Evolutionary conservation across 2,888 invertebrate species (phyloP), one percentile per base, ranked within the genome.

Genomic region (Petrolisthes cinctipes): DNA sequence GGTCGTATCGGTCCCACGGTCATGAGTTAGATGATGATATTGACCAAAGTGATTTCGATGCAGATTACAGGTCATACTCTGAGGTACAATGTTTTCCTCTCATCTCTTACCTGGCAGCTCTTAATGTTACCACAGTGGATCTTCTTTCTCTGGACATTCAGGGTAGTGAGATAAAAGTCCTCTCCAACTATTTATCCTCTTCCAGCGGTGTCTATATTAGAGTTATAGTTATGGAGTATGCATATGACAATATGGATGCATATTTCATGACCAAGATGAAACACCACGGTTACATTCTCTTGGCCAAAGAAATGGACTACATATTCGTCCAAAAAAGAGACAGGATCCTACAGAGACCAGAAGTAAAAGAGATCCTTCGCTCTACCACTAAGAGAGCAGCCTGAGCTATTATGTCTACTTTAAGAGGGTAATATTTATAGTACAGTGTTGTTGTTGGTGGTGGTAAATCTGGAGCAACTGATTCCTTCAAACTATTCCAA

Each of bases 121-220:
- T 88, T 2, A 88, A 82, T n/a, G 78, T 82, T 23, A 82, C 78
- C 17, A 51, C 53, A 6, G 79, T 88, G 17, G 88, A 88, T 57
- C 68, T 88, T 11, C 82, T 88, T 20, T 73, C 78, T 37, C 71
- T 88, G n/a, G 88, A 88, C 73, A 85, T 82, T 4, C 85, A 88
- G 37, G 88, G 88, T n/a, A 82, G 78, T 14, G 88, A 88, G 57
- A 61, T 54, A 1, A 53, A 66, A 6, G 79, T 83, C 23, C 20
- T 88, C 51, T 54, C 51, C 17, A 83, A 61, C 78, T 78, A 73
- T 54, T 54, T 84, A 7, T 53, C 76, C 5, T 51, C 85, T 6
- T 57, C 68, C n/a, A 61, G 53, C 68, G 75, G 61, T 53, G 53
- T 85, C n/a, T 20, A 23, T 37, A 66, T 88, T 9, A 76, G 88